Base-by-base conservation (phyloP, 2,113 vertebrate genomes). In the Apeltes quadracus region DNA sequence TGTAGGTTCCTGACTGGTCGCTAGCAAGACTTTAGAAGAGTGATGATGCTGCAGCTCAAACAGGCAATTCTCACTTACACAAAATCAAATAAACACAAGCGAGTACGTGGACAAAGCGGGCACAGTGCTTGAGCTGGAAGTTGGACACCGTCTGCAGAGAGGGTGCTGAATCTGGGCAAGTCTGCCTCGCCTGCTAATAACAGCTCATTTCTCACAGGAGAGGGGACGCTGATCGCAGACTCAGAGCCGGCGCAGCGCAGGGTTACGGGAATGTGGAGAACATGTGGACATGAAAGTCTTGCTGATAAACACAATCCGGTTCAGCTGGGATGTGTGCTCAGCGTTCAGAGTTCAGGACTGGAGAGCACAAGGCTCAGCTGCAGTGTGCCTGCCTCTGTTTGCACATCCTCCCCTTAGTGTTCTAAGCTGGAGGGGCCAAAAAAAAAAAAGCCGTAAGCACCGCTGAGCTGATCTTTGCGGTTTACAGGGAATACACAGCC, bases 251-350 rank as follows among this genome's bases (percentile, higher is more conserved):
- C 75, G 78, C 77, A 77, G 77, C 71, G 4, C 27, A 1, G 75
- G 80, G 81, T 85, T 84, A 79, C 76, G 68, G 83, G 67, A 86
- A 76, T 51, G 76, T 44, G 61, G 79, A 64, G 78, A 84, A 90
- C 89, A 91, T 90, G 90, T 89, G 88, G 87, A 89, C 88, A 91
- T 87, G 87, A 91, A 90, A 90, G 86, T 82, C 81, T 61, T 66
- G 82, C 88, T 89, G 90, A 92, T 90, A 91, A 90, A 89, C 81
- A 86, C 83, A 81, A 83, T 86, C 85, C 66, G 73, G 82, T 88
- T 88, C 85, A 90, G 86, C 85, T 86, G 85, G 82, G 89, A 85
- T 73, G 86, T 78, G 79, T 61, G 87, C 83, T 86, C 86, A 76
- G 82, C 67, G 86, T 81, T 87, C 71, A 76, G 83, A 88, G 85